Percentiles rank a stretch among this genome's conserved stretches.
phyloP scores from a whole-genome alignment of 2,797 vertebrate species.

The Acanthiza pusilla region DNA sequence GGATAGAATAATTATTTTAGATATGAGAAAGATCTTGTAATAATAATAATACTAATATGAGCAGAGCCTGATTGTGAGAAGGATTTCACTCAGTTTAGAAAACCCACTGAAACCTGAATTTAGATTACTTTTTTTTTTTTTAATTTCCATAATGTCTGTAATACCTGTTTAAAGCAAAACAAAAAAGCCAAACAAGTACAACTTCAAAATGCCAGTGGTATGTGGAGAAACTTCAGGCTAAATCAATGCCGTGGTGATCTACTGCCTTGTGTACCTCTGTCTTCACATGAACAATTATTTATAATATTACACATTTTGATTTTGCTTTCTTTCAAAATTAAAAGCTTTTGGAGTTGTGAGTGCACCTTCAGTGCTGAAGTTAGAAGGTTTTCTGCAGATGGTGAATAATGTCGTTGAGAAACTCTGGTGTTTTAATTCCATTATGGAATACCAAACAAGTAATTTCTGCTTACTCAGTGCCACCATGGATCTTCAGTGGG shows the following conservation, averaged over 20 bases:
- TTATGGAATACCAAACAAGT: neutral
- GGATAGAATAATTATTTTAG: neutral
- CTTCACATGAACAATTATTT: neutral
- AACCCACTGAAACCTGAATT: neutral
- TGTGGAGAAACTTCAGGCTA: neutral
- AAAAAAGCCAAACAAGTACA: neutral
- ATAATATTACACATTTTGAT: neutral
- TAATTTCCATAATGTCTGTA: neutral
- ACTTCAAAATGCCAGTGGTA: neutral
- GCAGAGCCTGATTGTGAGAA: neutral
- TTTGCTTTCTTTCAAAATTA: neutral
- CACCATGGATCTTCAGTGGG: accelerated
- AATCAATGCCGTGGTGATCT: neutral
- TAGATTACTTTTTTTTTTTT: neutral
- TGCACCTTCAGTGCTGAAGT: neutral
- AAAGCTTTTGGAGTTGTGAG: neutral
- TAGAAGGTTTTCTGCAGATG: neutral
- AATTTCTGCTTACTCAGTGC: neutral
- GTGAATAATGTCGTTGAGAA: neutral
- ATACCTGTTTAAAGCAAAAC: neutral
- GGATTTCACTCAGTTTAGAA: neutral
- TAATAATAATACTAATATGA: neutral
- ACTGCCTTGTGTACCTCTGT: neutral
- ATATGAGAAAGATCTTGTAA: neutral
- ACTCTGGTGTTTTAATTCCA: neutral